Conservation (phyloP, 2,888 invertebrate species). For the Gymnocheta viridis region DNA sequence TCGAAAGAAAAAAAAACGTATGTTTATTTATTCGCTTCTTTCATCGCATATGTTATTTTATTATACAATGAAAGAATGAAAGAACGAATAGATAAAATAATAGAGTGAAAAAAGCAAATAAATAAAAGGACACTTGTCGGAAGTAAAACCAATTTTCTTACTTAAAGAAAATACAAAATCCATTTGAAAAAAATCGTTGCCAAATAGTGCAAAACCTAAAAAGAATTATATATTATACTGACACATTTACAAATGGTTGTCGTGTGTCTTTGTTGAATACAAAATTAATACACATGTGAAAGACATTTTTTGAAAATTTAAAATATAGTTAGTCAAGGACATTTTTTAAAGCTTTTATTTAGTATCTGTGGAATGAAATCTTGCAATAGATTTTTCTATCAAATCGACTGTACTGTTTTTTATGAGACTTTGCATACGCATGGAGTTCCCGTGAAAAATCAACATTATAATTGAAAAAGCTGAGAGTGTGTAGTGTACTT, state of each 20-base stretch:
- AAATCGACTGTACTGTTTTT: no score
- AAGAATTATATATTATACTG: no score
- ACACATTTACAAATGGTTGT: conserved; percentile 32
- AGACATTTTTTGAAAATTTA: not conserved
- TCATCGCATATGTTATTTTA: conserved; percentile 1
- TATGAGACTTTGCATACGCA: no score
- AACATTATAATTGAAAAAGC: no score
- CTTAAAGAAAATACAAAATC: conserved; percentile 1
- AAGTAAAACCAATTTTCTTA: conserved; percentile 37
- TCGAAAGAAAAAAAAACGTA: not conserved
- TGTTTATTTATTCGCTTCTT: not conserved
- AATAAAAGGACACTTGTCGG: conserved; percentile 51
- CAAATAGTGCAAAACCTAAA: conserved; percentile 32
- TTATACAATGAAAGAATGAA: not conserved
- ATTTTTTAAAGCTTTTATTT: no score
- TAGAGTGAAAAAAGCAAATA: no score
- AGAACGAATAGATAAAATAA: not conserved
- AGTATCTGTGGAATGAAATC: no score
- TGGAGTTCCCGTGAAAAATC: no score
- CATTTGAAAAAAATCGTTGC: conserved; percentile 3
- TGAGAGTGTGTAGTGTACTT: no score
- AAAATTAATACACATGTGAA: not conserved
- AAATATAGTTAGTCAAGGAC: no score
- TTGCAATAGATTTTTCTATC: no score
- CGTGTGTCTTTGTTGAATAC: not conserved